Evolutionary conservation across 1,140 invertebrate species (phyloP), one percentile per base, ranked within the genome.

Genomic region (Lepidurus packardi): DNA sequence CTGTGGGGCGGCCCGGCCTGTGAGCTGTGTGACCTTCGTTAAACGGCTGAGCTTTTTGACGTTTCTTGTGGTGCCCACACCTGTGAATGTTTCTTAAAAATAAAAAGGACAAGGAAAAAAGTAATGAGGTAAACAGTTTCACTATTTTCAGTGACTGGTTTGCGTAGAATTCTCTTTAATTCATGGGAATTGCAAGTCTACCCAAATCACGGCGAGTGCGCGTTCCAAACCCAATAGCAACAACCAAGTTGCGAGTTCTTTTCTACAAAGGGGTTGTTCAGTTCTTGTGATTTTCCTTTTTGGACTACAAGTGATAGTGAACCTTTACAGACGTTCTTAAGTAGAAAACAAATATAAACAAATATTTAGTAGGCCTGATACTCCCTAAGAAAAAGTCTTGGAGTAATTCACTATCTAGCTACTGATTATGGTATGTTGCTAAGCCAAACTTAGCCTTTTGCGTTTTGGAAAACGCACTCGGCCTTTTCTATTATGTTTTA

Each of bases 11-110:
- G 53, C n/a, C 53, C 45, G 45, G 16, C 16, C 45, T 65, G 53
- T 65, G 53, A 13, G 53, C 53, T 65, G 53, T 34, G 34, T 65
- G 53, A 65, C 53, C 53, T 65, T 65, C 53, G 53, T 13, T 16
- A 65, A 65, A 65, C 53, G 53, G 53, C 53, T 65, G 53, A 65
- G 53, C 53, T 65, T 65, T 65, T 65, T 65, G 53, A 65, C 53
- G 53, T 65, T 65, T 65, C 53, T 65, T 65, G 53, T 65, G 53
- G 53, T 9, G 16, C 53, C 53, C 21, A 65, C 53, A 65, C 53
- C 53, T 65, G 53, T n/a, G 53, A 65, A 65, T 65, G 53, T 65
- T 65, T 65, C 8, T 21, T 8, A 65, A 65, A 65, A 65, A 65
- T 21, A 65, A 65, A 65, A 65, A 65, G 53, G 53, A 65, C 53